phyloP scores from a whole-genome alignment of 2,888 invertebrate genomes.

The Hypena proboscidalis region DNA sequence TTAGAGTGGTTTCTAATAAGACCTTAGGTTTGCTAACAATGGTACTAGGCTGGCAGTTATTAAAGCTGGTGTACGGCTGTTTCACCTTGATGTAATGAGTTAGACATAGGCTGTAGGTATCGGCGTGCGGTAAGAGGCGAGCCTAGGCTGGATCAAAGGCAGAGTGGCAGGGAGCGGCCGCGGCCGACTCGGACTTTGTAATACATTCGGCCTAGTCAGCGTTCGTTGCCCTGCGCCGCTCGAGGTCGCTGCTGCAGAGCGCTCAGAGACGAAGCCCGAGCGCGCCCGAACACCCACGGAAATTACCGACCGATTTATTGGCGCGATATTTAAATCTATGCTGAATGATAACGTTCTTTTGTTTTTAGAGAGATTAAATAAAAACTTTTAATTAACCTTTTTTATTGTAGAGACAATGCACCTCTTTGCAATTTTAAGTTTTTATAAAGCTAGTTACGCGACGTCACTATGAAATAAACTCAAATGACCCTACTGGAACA shows the following conservation, averaged over 20 bases:
- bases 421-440: too few relatives aligned
- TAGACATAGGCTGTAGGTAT: constrained; percentile 68
- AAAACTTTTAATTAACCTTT: too few relatives aligned
- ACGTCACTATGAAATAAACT: background rate
- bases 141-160: constrained; percentile 79
- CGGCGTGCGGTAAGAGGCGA: constrained; percentile 76
- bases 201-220: constrained; percentile 84
- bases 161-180: constrained; percentile 80
- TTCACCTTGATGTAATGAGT: constrained; percentile 79
- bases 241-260: constrained; percentile 69
- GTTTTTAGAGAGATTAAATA: too few relatives aligned
- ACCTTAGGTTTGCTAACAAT: constrained; percentile 27
- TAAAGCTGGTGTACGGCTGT: constrained; percentile 53
- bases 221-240: constrained; percentile 77
- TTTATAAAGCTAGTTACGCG: too few relatives aligned
- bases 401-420: too few relatives aligned
- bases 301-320: constrained; percentile 57
- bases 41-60: constrained; percentile 32
- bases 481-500: background rate
- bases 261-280: constrained; percentile 48
- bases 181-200: constrained; percentile 81
- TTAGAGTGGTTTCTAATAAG: background rate
- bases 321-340: constrained; percentile 55
- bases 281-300: constrained; percentile 63
- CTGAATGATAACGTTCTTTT: constrained; percentile 15